Evolutionary conservation across 2,113 vertebrate species (phyloP), one percentile per base, ranked within the genome.

Genomic region (Neopipo cinnamomea): DNA sequence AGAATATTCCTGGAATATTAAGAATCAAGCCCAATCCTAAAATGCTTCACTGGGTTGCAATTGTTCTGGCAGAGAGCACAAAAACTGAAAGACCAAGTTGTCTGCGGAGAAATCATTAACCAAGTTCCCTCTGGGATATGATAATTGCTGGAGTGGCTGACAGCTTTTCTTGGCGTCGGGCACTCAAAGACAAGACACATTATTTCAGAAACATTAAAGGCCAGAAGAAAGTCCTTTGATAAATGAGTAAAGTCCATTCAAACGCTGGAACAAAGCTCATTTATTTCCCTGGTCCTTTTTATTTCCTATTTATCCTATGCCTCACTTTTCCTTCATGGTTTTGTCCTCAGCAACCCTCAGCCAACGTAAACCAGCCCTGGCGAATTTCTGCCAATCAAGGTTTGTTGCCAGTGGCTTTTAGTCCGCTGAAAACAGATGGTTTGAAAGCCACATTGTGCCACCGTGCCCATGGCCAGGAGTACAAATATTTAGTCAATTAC

Each of bases 101-200:
- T 89, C 67, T 73, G 18, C 39, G 16, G 76, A 95, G 50, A 61
- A 97, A 95, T 93, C 95, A 96, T 94, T 96, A 93, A 68, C 13
- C 80, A 87, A 0, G n/a, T 66, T 93, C 73, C 83, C 88, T 62
- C 14, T 28, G 82, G 95, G 92, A 87, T 75, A 58, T 78, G 90
- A 27, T 94, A 95, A 96, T 94, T 96, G 86, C 93, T 92, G 86
- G 91, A 94, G 91, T 35, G 76, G 61, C 61, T 92, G 95, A 95
- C 88, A 82, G 93, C 70, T 93, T 92, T 86, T 91, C 93, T 86
- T 94, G 95, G 90, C 56, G 0, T 20, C 10, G 71, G 75, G 80
- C 66, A 33, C 96, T 93, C 73, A 9, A 72, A 93, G 91, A 87
- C 1, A 0, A 95, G 93, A 71, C 88, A 77, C 42, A 41, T 78